A percentile compares a stretch with the other conserved stretches of the same genome.
Evolutionary conservation across 2,113 vertebrate species (phyloP).

Genomic region (Marcusenius ussheri): DNA sequence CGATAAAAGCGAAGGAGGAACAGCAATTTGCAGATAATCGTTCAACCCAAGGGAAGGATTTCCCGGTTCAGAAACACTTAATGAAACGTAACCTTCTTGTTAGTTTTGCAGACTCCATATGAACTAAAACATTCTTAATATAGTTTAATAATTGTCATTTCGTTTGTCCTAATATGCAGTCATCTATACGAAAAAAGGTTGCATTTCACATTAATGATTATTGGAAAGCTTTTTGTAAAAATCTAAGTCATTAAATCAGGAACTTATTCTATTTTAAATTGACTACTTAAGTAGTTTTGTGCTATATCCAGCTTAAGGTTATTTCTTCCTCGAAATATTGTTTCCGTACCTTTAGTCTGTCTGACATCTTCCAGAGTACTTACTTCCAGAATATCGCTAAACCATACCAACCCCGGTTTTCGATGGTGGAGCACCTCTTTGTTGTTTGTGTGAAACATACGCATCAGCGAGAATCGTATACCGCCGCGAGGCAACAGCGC

Average conservation of each 20-base stretch:
- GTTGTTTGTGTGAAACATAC: neutral
- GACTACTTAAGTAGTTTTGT: neutral
- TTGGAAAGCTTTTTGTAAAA: neutral
- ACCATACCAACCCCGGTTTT: neutral
- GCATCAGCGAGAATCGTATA: neutral
- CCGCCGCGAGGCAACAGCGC: constrained; percentile 1
- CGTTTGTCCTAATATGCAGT: neutral
- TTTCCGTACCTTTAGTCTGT: neutral
- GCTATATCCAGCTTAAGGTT: neutral
- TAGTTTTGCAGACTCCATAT: neutral
- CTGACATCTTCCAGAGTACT: neutral
- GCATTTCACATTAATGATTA: neutral
- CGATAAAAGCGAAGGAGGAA: neutral
- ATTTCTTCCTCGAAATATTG: neutral
- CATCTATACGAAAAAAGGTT: neutral
- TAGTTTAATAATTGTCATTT: neutral
- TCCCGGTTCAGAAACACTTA: neutral
- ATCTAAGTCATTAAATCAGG: neutral
- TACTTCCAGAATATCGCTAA: neutral
- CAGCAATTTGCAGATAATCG: neutral
- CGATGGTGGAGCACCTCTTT: neutral
- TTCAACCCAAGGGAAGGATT: constrained; percentile 5
- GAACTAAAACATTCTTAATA: neutral
- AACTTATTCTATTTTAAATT: neutral
- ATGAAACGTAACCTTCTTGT: neutral